Evolutionary conservation across 2,888 invertebrate genomes (phyloP).

Genomic region (Netelia fuscicornis): DNA sequence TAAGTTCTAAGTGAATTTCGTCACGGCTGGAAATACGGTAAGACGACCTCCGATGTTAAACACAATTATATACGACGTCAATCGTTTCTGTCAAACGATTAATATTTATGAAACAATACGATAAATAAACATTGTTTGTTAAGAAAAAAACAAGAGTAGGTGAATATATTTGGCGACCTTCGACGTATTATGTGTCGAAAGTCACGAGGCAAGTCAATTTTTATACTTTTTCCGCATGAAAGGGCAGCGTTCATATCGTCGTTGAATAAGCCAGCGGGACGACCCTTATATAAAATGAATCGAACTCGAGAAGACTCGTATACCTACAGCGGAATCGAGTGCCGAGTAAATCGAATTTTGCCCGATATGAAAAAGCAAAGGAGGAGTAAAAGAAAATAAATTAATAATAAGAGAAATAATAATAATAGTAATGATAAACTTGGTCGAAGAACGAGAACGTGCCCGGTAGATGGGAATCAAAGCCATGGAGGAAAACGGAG

Average conservation of each 20-base stretch:
- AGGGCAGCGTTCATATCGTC: slow-evolving; percentile 28
- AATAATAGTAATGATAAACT: slow-evolving; percentile 44
- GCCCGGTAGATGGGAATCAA: slow-evolving; percentile 43
- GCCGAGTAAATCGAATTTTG: slow-evolving; percentile 50
- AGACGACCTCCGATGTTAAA: too few relatives aligned
- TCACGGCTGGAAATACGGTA: too few relatives aligned
- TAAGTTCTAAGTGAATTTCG: too few relatives aligned
- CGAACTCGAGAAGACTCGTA: slow-evolving; percentile 19
- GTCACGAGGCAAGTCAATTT: background rate
- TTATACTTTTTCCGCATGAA: slow-evolving; percentile 31
- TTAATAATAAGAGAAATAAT: background rate
- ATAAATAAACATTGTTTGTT: too few relatives aligned
- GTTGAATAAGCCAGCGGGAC: background rate
- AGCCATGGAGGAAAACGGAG: slow-evolving; percentile 3
- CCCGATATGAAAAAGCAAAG: slow-evolving; percentile 9
- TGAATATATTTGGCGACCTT: background rate
- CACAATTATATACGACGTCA: too few relatives aligned
- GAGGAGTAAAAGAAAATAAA: background rate
- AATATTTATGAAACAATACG: too few relatives aligned
- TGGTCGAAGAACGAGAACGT: background rate
- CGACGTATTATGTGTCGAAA: background rate
- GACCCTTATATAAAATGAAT: slow-evolving; percentile 42
- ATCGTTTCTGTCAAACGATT: too few relatives aligned
- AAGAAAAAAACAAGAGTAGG: too few relatives aligned
- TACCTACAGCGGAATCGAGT: slow-evolving; percentile 22